These are phyloP conservation scores for Polia nebulosa DNA, from an alignment of 2,888 invertebrate species.

Conservation along the genomic window DNA sequence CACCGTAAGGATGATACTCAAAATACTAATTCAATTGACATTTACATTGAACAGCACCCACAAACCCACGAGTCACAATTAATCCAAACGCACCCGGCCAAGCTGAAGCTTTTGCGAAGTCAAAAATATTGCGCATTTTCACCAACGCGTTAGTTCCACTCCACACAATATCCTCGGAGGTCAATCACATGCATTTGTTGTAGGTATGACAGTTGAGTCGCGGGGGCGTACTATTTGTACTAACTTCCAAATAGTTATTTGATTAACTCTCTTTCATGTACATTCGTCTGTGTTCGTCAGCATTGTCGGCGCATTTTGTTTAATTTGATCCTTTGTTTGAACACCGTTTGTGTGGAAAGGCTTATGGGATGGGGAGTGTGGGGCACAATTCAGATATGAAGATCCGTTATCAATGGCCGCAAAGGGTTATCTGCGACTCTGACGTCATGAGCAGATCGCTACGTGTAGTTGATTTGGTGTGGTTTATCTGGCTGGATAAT, in stretches of 20 bases:
- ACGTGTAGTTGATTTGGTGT: conserved; percentile 79
- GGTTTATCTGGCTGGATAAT: conserved; percentile 43
- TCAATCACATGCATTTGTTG: conserved; percentile 86
- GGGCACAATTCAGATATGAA: conserved; percentile 78
- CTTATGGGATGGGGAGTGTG: conserved; percentile 75
- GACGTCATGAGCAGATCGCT: conserved; percentile 81
- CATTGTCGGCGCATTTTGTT: conserved; percentile 88
- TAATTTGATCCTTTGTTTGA: conserved; percentile 90
- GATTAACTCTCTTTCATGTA: conserved; percentile 90
- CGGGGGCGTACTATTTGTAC: conserved; percentile 84
- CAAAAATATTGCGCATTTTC: conserved; percentile 85
- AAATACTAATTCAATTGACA: conserved; percentile 51
- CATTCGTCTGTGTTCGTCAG: conserved; percentile 72
- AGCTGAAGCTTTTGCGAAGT: conserved; percentile 75
- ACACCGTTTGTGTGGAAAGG: conserved; percentile 86
- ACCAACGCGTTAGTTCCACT: conserved; percentile 81
- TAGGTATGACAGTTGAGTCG: conserved; percentile 81
- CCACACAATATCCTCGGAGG: conserved; percentile 71
- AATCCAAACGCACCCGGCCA: conserved; percentile 80
- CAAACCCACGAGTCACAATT: conserved; percentile 28
- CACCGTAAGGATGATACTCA: conserved; percentile 29
- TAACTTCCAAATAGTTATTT: conserved; percentile 85
- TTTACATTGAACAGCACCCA: conserved; percentile 28
- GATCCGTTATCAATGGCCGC: conserved; percentile 79
- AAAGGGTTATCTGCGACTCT: conserved; percentile 84